These are phyloP conservation scores for Bombus superbus DNA, from an alignment of 1,140 invertebrate genomes.

Conservation along the genomic window DNA sequence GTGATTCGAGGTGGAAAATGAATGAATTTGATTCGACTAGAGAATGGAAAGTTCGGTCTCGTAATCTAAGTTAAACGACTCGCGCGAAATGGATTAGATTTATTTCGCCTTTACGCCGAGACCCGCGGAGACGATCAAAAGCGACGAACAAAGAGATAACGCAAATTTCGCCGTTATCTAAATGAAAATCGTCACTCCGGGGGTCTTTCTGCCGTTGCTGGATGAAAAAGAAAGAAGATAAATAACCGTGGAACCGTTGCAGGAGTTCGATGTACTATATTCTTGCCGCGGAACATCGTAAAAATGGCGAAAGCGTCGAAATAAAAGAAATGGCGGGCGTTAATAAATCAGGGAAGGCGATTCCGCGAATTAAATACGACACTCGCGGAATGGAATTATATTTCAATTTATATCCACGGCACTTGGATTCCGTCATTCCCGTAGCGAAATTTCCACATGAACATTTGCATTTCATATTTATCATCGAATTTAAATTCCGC, in stretches of 20 bases:
- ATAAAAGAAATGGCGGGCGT: not conserved
- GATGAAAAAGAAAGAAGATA: no score
- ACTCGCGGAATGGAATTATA: slow-evolving; percentile 18
- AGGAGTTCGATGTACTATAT: not conserved
- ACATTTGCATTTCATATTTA: slow-evolving; percentile 40
- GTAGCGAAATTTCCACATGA: slow-evolving; percentile 18
- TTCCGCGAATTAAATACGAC: slow-evolving; percentile 17
- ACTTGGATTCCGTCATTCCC: slow-evolving; percentile 20
- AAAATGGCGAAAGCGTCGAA: not conserved
- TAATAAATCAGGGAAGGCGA: slow-evolving; percentile 18
- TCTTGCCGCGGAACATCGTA: not conserved
- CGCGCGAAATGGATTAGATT: slow-evolving; percentile 26
- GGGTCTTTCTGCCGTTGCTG: not conserved
- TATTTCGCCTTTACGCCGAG: slow-evolving; percentile 16
- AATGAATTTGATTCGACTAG: slow-evolving; percentile 12
- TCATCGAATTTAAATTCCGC: slow-evolving; percentile 13
- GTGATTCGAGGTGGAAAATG: not conserved
- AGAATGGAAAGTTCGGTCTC: not conserved
- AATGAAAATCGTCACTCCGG: slow-evolving; percentile 7
- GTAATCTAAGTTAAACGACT: slow-evolving; percentile 36
- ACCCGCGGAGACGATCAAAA: not conserved
- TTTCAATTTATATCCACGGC: slow-evolving; percentile 25
- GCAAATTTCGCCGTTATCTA: not conserved
- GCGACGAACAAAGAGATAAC: slow-evolving; percentile 10
- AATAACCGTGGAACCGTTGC: not conserved